Conservation (phyloP, 2,113 vertebrate species). For the Entomyzon cyanotis region DNA sequence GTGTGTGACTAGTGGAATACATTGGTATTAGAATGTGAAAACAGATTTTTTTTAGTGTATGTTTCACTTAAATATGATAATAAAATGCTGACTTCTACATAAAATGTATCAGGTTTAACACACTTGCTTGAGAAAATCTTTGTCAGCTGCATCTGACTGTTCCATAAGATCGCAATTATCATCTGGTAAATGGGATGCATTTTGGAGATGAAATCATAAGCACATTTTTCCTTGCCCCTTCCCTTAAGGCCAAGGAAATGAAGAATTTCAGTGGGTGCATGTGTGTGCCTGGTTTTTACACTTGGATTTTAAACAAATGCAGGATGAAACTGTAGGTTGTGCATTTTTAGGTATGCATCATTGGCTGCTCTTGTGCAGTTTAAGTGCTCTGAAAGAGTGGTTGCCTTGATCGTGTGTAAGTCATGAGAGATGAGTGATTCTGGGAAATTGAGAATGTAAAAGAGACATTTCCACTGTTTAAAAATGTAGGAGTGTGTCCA, state of each 20-base stretch:
- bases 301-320: neutral
- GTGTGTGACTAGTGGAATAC: neutral
- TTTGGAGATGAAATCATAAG: neutral
- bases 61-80: neutral
- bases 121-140: neutral
- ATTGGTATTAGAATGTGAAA: neutral
- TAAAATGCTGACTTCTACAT: neutral
- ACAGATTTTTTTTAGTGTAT: neutral
- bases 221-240: neutral
- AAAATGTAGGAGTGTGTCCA: neutral
- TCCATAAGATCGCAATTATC: neutral
- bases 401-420: neutral
- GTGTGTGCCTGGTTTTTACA: neutral
- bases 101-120: neutral
- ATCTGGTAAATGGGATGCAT: neutral
- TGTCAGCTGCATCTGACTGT: neutral
- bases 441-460: conserved; percentile 5
- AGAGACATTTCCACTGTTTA: neutral
- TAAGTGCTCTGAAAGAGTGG: neutral
- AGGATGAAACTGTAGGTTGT: neutral
- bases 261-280: neutral
- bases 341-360: neutral
- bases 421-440: neutral
- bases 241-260: neutral
- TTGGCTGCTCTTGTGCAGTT: neutral